These are phyloP conservation scores for Leucophora obtusa DNA, from an alignment of 2,888 invertebrate genomes.

Conservation along the genomic window DNA sequence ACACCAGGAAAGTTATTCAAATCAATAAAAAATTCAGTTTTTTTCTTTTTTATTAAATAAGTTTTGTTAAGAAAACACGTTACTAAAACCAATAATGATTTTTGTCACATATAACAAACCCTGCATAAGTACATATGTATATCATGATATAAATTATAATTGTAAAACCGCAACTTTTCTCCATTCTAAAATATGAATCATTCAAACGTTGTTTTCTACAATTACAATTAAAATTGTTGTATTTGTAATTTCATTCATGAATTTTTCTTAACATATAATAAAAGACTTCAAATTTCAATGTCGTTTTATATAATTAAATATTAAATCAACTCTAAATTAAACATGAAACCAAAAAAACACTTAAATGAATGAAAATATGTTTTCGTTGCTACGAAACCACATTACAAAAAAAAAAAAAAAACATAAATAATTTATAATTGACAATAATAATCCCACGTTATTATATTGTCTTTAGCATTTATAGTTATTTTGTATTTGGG, in stretches of 20 bases:
- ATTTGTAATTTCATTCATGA: not conserved
- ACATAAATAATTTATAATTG: slow-evolving; percentile 57
- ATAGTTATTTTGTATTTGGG: slow-evolving; percentile 7
- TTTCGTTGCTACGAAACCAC: not conserved
- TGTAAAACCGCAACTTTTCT: slow-evolving; percentile 14
- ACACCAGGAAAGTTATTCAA: no score
- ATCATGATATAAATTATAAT: slow-evolving; percentile 1
- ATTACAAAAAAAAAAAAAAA: not conserved
- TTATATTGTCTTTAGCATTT: slow-evolving; percentile 43
- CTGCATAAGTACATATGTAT: no score
- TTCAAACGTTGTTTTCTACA: not conserved
- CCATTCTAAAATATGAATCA: not conserved
- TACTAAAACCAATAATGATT: no score
- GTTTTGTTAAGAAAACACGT: no score
- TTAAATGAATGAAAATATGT: slow-evolving; percentile 4
- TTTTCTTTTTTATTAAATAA: no score
- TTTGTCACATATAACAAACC: no score
- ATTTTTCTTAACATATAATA: not conserved
- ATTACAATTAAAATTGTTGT: not conserved
- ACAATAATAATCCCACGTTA: slow-evolving; percentile 47
- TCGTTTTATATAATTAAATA: slow-evolving; percentile 30
- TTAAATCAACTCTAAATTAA: slow-evolving; percentile 5
- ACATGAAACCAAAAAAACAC: slow-evolving; percentile 12
- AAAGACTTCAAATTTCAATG: slow-evolving; percentile 50
- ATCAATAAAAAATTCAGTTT: no score